These are phyloP conservation scores for Salmo trutta DNA, from an alignment of 2,797 vertebrate species.

Conservation along the genomic window DNA sequence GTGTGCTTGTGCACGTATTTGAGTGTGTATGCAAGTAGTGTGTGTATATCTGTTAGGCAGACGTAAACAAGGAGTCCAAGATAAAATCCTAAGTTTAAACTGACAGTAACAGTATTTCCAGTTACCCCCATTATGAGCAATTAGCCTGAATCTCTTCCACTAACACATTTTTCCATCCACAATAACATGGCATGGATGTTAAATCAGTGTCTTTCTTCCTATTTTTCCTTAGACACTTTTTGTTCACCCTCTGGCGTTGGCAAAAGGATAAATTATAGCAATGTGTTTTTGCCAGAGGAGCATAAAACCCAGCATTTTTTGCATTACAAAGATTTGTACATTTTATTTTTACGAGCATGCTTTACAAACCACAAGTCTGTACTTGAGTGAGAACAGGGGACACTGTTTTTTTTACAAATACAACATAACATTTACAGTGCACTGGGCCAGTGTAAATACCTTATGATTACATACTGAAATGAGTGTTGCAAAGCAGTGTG, in stretches of 20 bases:
- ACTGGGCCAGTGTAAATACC: not conserved
- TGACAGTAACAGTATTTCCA: slow-evolving; percentile 4
- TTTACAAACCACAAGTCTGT: slow-evolving; percentile 18
- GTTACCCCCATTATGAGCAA: slow-evolving; percentile 7
- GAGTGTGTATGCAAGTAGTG: not conserved
- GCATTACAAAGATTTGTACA: slow-evolving; percentile 37
- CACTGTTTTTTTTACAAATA: not conserved
- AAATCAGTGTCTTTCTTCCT: not conserved
- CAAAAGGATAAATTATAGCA: slow-evolving; percentile 30
- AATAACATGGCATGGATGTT: not conserved
- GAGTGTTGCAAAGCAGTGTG: not conserved
- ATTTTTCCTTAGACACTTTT: not conserved
- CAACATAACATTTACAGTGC: not conserved
- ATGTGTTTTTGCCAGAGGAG: slow-evolving; percentile 14
- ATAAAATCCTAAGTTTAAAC: not conserved
- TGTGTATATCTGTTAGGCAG: slow-evolving; percentile 1
- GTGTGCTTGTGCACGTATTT: not conserved
- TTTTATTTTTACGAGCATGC: slow-evolving; percentile 14
- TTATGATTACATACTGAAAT: slow-evolving; percentile 1
- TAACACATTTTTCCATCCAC: not conserved
- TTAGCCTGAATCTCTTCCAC: not conserved
- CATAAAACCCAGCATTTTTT: slow-evolving; percentile 30
- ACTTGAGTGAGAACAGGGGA: slow-evolving; percentile 27
- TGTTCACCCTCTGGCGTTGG: slow-evolving; percentile 13
- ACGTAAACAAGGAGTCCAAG: slow-evolving; percentile 13